Evolutionary conservation across 92 coral and sea anemone species (phyloP).

Genomic region (Porites divaricata): DNA sequence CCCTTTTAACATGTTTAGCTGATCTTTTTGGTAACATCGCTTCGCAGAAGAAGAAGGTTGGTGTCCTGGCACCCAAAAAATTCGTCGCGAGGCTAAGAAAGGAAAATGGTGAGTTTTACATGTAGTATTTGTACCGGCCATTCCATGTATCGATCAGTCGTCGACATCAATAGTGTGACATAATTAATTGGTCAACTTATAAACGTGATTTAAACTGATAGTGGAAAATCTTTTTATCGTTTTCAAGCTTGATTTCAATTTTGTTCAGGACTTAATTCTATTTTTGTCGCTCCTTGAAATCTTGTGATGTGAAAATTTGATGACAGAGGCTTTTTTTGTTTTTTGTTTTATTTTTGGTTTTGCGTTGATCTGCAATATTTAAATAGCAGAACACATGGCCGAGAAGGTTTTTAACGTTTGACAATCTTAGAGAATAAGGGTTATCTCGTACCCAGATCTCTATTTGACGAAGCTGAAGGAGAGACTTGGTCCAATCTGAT

Average conservation of each 20-base stretch:
- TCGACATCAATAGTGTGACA: no score
- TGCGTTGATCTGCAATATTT: neutral
- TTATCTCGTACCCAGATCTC: no score
- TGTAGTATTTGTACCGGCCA: neutral
- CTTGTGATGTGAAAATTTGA: neutral
- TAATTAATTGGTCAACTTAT: no score
- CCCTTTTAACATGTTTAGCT: slow-evolving; percentile 91
- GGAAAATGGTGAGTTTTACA: slow-evolving; percentile 87
- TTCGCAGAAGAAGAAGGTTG: slow-evolving; percentile 97
- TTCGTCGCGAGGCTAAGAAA: slow-evolving; percentile 96
- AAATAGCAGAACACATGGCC: neutral
- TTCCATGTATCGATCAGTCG: no score
- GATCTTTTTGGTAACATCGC: slow-evolving; percentile 95
- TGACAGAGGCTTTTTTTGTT: neutral
- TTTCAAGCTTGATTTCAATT: no score
- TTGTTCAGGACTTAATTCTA: neutral
- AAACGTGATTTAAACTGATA: no score
- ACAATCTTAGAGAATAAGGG: no score
- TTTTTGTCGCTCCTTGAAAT: neutral
- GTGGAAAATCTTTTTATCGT: neutral
- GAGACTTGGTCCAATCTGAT: no score
- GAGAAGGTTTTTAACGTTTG: no score
- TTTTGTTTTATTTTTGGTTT: neutral
- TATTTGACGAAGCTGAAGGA: no score
- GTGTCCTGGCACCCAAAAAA: slow-evolving; percentile 97